phyloP scores from a whole-genome alignment of 1,140 invertebrate genomes.

The Plectus sambesii region DNA sequence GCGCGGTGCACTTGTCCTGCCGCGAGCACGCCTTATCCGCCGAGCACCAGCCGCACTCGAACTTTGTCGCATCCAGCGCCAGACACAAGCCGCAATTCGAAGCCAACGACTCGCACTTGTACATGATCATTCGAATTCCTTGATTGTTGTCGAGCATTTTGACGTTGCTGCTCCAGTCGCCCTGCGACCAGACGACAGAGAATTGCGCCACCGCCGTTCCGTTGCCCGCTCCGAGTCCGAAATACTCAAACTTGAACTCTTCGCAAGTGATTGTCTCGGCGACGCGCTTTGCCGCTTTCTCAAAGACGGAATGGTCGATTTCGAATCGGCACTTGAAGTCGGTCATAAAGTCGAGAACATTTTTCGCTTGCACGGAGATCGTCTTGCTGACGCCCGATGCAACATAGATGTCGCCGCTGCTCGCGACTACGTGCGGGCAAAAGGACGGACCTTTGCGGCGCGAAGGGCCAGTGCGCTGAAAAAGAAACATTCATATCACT shows the following conservation, averaged over 20 bases:
- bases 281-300: slow-evolving; percentile 27
- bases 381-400: slow-evolving; percentile 16
- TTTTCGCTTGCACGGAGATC: slow-evolving; percentile 18
- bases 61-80: slow-evolving; percentile 29
- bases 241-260: slow-evolving; percentile 39
- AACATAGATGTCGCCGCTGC: slow-evolving; percentile 19
- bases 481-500: neutral
- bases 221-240: slow-evolving; percentile 29
- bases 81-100: slow-evolving; percentile 38
- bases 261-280: slow-evolving; percentile 40
- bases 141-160: slow-evolving; percentile 20
- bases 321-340: slow-evolving; percentile 40
- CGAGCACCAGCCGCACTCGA: slow-evolving; percentile 42
- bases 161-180: slow-evolving; percentile 12
- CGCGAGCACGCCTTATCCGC: slow-evolving; percentile 22
- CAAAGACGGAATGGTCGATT: slow-evolving; percentile 37
- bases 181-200: slow-evolving; percentile 32
- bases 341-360: slow-evolving; percentile 25
- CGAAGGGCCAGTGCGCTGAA: slow-evolving; percentile 26
- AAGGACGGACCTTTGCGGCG: slow-evolving; percentile 36
- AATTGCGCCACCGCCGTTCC: slow-evolving; percentile 34
- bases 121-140: slow-evolving; percentile 27
- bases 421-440: slow-evolving; percentile 25
- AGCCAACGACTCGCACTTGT: slow-evolving; percentile 41
- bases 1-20: slow-evolving; percentile 15